A percentile compares a stretch with the other conserved stretches of the same genome.
Evolutionary conservation across 2,113 vertebrate species (phyloP).

Genomic region (Dolichotis patagonum): DNA sequence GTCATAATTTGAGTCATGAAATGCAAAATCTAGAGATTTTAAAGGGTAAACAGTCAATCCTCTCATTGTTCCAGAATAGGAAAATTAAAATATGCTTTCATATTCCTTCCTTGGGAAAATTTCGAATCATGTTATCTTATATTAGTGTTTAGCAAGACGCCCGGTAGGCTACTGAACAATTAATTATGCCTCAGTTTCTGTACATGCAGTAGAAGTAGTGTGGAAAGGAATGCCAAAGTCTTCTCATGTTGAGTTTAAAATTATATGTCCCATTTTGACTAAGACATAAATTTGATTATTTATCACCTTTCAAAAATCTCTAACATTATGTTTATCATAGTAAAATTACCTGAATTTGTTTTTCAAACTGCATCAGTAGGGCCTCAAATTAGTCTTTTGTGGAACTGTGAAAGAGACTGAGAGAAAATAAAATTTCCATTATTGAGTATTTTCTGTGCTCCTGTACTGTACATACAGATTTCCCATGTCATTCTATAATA

Average conservation of each 20-base stretch:
- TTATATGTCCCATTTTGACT: neutral
- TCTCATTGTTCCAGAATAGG: neutral
- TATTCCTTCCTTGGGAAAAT: neutral
- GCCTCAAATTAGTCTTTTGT: neutral
- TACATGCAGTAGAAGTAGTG: accelerated
- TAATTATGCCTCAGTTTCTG: neutral
- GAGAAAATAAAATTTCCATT: neutral
- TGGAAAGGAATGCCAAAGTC: neutral
- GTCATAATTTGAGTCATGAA: neutral
- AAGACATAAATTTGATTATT: neutral
- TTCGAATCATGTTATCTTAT: neutral
- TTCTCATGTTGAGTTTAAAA: neutral
- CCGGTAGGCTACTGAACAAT: neutral
- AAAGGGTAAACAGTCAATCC: neutral
- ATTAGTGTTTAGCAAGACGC: neutral
- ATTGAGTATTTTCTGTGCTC: neutral
- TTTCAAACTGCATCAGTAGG: neutral
- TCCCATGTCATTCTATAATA: neutral
- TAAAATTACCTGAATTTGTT: neutral
- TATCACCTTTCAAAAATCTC: neutral
- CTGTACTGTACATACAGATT: neutral
- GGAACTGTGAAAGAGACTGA: neutral
- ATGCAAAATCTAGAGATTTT: neutral
- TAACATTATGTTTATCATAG: neutral
- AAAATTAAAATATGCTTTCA: neutral